These are phyloP conservation scores for Oceanodroma leucorhoa DNA, from an alignment of 2,797 vertebrate species.

Conservation along the genomic window DNA sequence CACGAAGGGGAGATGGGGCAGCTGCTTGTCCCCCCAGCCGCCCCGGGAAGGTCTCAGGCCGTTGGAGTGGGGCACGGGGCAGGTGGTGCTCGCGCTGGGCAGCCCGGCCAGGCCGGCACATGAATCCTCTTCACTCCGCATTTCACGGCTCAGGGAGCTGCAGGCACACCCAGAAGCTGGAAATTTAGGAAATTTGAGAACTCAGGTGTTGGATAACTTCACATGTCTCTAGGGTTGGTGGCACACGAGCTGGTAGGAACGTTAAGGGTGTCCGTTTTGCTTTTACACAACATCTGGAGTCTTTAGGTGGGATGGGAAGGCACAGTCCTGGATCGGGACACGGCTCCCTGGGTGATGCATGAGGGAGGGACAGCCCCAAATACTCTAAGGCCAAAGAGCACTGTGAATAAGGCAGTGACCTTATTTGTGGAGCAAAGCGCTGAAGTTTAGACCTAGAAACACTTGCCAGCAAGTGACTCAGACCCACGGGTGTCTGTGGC, in stretches of 20 bases:
- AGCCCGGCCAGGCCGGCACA: neutral
- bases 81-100: fast-evolving
- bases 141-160: neutral
- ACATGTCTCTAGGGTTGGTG: neutral
- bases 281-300: neutral
- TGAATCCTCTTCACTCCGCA: neutral
- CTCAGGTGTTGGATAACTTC: neutral
- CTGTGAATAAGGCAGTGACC: neutral
- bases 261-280: neutral
- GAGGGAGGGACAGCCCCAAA: neutral
- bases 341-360: neutral
- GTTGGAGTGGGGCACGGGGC: neutral
- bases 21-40: neutral
- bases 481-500: neutral
- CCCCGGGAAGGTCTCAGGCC: neutral
- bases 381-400: neutral
- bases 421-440: neutral
- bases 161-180: neutral
- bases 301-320: neutral
- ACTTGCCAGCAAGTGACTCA: constrained; percentile 32
- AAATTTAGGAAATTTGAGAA: neutral
- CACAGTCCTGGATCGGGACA: neutral
- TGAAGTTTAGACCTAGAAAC: neutral
- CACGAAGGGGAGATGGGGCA: fast-evolving
- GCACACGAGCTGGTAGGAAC: neutral